Evolutionary conservation across 2,888 invertebrate genomes (phyloP).

Genomic region (Scrobipalpa atriplicella): DNA sequence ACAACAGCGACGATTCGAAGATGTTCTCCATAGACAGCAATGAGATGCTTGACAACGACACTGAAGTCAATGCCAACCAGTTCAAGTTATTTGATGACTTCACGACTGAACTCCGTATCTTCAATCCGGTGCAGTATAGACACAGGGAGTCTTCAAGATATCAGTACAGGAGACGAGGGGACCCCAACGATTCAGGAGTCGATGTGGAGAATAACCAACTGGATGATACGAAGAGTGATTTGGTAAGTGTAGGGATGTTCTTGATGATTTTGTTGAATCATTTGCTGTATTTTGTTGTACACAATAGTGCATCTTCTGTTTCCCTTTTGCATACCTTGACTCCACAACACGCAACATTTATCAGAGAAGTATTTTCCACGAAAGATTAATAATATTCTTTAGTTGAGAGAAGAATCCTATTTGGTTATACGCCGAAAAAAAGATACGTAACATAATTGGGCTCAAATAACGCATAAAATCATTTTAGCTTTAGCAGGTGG

Average conservation of each 20-base stretch:
- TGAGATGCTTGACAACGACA: slow-evolving; percentile 72
- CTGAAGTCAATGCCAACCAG: slow-evolving; percentile 77
- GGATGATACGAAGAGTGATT: slow-evolving; percentile 69
- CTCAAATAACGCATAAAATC: too few relatives aligned
- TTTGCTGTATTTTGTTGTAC: background rate
- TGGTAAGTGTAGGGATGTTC: slow-evolving; percentile 62
- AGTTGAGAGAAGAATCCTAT: too few relatives aligned
- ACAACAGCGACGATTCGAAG: slow-evolving; percentile 52
- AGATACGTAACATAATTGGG: too few relatives aligned
- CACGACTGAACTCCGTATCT: slow-evolving; percentile 71
- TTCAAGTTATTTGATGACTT: slow-evolving; percentile 78
- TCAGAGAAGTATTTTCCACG: too few relatives aligned
- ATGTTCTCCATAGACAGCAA: slow-evolving; percentile 50
- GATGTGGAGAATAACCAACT: slow-evolving; percentile 77
- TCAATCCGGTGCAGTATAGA: slow-evolving; percentile 52
- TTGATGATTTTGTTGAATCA: background rate
- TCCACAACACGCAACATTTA: too few relatives aligned
- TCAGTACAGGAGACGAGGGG: slow-evolving; percentile 43
- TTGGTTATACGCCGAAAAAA: too few relatives aligned
- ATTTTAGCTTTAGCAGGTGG: too few relatives aligned
- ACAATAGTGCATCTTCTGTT: background rate
- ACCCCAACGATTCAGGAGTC: slow-evolving; percentile 75
- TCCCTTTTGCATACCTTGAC: background rate
- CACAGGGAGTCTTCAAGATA: slow-evolving; percentile 37
- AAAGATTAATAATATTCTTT: too few relatives aligned